Evolutionary conservation across 2,888 invertebrate species (phyloP).

Genomic region (Dicycla oo): DNA sequence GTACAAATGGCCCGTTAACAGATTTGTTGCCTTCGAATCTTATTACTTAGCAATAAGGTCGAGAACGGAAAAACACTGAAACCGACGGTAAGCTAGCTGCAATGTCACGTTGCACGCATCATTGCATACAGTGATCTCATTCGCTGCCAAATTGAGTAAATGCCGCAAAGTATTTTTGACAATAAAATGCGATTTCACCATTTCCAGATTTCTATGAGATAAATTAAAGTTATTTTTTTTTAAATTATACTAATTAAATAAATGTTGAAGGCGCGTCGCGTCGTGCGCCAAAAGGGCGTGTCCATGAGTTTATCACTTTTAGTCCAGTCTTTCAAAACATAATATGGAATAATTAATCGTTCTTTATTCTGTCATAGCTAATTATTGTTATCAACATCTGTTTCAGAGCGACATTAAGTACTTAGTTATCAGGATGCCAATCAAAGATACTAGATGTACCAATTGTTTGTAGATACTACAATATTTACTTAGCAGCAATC

Average conservation of each 20-base stretch:
- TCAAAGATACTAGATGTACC: background rate
- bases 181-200: constrained; percentile 30
- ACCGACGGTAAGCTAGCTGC: constrained; percentile 64
- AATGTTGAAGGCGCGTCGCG: constrained; percentile 2
- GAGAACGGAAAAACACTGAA: constrained; percentile 32
- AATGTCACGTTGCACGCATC: constrained; percentile 81
- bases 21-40: constrained; percentile 42
- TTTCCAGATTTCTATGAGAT: constrained; percentile 15
- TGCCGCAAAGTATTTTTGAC: constrained; percentile 36
- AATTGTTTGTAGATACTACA: background rate
- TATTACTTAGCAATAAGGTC: constrained; percentile 52
- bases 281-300: constrained; percentile 41
- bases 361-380: constrained; percentile 8
- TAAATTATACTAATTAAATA: constrained; percentile 8
- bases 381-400: constrained; percentile 20
- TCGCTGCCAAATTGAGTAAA: constrained; percentile 67
- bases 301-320: constrained; percentile 35
- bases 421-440: background rate
- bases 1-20: constrained; percentile 62
- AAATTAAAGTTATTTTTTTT: constrained; percentile 25
- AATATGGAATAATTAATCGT: constrained; percentile 13
- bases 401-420: constrained; percentile 1
- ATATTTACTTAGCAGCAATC: background rate
- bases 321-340: constrained; percentile 27
- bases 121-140: constrained; percentile 76